These are phyloP conservation scores for Arvicanthis niloticus DNA, from an alignment of 2,113 vertebrate species.

Conservation along the genomic window DNA sequence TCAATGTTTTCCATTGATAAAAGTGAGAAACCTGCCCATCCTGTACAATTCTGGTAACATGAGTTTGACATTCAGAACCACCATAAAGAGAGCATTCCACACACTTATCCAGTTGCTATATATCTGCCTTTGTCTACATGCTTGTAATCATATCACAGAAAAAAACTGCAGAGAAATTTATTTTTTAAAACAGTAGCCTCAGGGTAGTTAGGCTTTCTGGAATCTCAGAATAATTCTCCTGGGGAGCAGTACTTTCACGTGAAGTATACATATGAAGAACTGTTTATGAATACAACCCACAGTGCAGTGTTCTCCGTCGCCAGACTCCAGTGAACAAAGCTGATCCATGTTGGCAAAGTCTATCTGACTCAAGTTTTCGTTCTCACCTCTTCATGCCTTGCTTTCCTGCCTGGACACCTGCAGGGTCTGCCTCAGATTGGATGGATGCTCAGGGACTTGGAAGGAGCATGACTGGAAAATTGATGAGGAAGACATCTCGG, in stretches of 20 bases:
- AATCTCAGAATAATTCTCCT: neutral
- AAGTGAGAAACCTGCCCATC: neutral
- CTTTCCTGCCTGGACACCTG: neutral
- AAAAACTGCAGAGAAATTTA: neutral
- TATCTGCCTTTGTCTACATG: neutral
- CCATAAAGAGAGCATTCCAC: neutral
- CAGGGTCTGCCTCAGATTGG: neutral
- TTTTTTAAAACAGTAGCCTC: neutral
- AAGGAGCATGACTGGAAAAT: neutral
- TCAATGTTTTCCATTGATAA: neutral
- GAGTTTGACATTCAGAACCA: neutral
- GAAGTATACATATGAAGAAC: neutral
- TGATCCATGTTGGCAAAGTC: neutral
- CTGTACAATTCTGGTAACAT: neutral
- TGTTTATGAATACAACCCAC: neutral
- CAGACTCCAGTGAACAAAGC: neutral
- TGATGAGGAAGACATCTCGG: neutral
- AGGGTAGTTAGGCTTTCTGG: neutral
- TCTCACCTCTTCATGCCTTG: neutral
- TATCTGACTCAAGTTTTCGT: neutral
- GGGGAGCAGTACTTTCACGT: neutral
- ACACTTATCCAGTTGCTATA: neutral
- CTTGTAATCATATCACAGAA: neutral
- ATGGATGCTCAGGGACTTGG: neutral
- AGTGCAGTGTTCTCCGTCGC: no score